Conservation (phyloP, 1,140 invertebrate genomes). For the Onthophagus taurus region DNA sequence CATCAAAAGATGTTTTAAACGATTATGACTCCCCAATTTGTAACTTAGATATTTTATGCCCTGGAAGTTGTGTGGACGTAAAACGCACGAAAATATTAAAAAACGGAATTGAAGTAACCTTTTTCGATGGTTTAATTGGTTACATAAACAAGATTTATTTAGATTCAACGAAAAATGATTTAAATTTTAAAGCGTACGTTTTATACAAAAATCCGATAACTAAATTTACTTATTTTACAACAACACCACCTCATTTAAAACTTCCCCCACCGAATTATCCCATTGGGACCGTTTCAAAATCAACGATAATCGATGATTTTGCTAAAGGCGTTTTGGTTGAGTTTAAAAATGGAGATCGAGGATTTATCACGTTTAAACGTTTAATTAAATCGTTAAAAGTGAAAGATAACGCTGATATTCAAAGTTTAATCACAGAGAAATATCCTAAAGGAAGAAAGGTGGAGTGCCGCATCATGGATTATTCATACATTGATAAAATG, state of each 20-base stretch:
- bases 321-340: not conserved
- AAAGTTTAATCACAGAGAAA: slow-evolving; percentile 35
- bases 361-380: slow-evolving; percentile 44
- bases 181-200: slow-evolving; percentile 45
- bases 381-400: slow-evolving; percentile 17
- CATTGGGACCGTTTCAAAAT: slow-evolving; percentile 16
- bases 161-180: slow-evolving; percentile 33
- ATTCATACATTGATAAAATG: slow-evolving; percentile 45
- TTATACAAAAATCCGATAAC: slow-evolving; percentile 57
- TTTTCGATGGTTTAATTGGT: slow-evolving; percentile 42
- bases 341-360: slow-evolving; percentile 38
- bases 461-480: slow-evolving; percentile 47
- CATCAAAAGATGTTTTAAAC: not conserved
- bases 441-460: slow-evolving; percentile 44
- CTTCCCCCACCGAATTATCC: slow-evolving; percentile 29
- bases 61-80: too few species aligned
- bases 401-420: slow-evolving; percentile 25
- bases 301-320: not conserved
- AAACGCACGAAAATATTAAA: too few species aligned
- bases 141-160: slow-evolving; percentile 46
- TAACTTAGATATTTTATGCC: too few species aligned
- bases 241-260: slow-evolving; percentile 33
- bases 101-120: slow-evolving; percentile 49
- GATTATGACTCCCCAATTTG: too few species aligned
- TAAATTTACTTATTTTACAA: slow-evolving; percentile 52